phyloP scores from a whole-genome alignment of 2,113 vertebrate genomes.

The Stictonetta naevosa region DNA sequence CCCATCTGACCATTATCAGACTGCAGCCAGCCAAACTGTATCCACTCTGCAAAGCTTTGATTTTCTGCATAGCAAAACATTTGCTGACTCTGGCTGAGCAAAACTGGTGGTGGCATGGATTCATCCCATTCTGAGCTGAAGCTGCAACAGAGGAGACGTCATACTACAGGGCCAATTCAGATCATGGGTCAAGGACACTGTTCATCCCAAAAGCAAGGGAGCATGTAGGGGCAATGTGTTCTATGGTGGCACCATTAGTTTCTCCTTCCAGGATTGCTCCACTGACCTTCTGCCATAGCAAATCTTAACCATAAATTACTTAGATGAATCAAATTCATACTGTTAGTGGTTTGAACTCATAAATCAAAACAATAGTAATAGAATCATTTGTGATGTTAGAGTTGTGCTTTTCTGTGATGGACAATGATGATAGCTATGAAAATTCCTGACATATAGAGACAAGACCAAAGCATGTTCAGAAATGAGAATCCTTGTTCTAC shows the following conservation, averaged over 20 bases:
- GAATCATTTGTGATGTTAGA: neutral
- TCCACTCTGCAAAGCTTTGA: neutral
- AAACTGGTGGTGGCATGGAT: neutral
- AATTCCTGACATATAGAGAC: neutral
- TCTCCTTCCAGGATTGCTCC: neutral
- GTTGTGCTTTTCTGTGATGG: neutral
- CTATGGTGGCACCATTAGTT: neutral
- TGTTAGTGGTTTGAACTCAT: neutral
- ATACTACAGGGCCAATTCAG: neutral
- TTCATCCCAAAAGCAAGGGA: neutral
- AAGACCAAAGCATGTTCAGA: neutral
- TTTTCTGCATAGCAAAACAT: neutral
- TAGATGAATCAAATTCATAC: neutral
- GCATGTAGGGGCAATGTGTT: neutral
- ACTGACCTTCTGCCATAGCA: conserved; percentile 11
- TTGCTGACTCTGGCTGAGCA: neutral
- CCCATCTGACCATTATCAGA: neutral
- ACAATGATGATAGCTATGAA: neutral
- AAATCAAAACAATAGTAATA: neutral
- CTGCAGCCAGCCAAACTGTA: neutral
- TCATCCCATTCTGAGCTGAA: neutral
- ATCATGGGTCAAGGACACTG: neutral
- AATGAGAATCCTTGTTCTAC: neutral
- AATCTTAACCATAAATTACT: neutral
- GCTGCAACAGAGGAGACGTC: neutral